These are phyloP conservation scores for Philopedon plagiatum DNA, from an alignment of 2,888 invertebrate species.

Conservation along the genomic window DNA sequence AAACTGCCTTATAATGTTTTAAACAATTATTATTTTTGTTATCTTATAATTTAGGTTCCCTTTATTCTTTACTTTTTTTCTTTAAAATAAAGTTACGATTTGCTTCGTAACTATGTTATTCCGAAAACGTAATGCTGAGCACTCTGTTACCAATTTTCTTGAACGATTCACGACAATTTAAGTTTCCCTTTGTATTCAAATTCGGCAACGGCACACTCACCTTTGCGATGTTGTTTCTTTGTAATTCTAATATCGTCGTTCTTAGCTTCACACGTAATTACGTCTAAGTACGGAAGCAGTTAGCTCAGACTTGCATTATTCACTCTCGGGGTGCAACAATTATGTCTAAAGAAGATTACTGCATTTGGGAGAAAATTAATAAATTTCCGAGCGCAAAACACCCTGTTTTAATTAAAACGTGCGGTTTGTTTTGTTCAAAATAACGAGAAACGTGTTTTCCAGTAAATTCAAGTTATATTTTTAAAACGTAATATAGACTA, in stretches of 20 bases:
- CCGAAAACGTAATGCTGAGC: too few species aligned
- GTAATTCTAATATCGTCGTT: not conserved
- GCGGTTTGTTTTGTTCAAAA: not conserved
- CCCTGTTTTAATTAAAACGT: conserved; percentile 10
- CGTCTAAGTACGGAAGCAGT: conserved; percentile 5
- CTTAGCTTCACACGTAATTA: conserved; percentile 4
- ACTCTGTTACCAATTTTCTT: too few species aligned
- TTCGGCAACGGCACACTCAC: not conserved
- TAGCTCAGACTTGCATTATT: conserved; percentile 16
- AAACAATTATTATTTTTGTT: too few species aligned
- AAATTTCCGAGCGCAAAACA: conserved; percentile 5
- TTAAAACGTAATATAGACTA: too few species aligned
- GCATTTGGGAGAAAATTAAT: conserved; percentile 12
- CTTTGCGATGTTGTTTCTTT: not conserved
- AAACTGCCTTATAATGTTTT: too few species aligned
- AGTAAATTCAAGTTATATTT: not conserved
- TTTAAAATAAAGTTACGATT: too few species aligned
- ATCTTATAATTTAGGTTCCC: too few species aligned
- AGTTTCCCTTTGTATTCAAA: not conserved
- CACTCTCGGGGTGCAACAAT: conserved; percentile 12
- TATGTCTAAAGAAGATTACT: conserved; percentile 14
- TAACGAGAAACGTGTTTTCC: not conserved
- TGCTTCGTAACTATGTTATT: too few species aligned
- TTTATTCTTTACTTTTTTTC: too few species aligned
- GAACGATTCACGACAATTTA: not conserved